Percentiles rank a stretch among this genome's conserved stretches.
These are phyloP conservation scores for Varecia variegata DNA, from an alignment of 2,797 vertebrate species.

Conservation along the genomic window DNA sequence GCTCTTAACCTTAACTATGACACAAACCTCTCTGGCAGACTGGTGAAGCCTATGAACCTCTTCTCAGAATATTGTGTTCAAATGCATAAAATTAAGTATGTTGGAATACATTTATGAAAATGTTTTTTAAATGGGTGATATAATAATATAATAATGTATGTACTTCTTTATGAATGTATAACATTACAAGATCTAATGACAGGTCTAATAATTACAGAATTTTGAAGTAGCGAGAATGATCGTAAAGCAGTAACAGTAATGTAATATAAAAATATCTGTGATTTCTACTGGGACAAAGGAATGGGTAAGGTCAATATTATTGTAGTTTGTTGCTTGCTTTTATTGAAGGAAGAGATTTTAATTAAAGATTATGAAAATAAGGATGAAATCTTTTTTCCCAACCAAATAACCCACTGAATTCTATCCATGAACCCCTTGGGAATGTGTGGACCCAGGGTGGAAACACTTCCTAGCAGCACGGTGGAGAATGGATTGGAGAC, in stretches of 20 bases:
- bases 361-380: constrained; percentile 21
- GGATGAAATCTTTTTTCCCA: neutral
- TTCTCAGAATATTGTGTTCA: constrained; percentile 26
- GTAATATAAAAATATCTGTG: neutral
- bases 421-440: neutral
- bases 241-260: neutral
- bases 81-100: neutral
- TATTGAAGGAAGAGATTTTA: constrained; percentile 22
- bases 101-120: constrained; percentile 17
- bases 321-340: neutral
- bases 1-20: neutral
- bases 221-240: neutral
- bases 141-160: neutral
- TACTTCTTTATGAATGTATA: constrained; percentile 8
- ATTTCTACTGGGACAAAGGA: constrained; percentile 21
- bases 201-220: neutral
- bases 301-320: neutral
- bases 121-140: neutral
- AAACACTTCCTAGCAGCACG: neutral
- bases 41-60: neutral
- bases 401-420: neutral
- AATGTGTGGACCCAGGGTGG: neutral
- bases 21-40: neutral
- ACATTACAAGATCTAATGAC: constrained; percentile 18
- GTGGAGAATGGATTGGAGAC: neutral